Percentiles rank a stretch among this genome's conserved stretches.
Conservation (phyloP, 1,140 invertebrate species). For the Diorhabda sublineata region DNA sequence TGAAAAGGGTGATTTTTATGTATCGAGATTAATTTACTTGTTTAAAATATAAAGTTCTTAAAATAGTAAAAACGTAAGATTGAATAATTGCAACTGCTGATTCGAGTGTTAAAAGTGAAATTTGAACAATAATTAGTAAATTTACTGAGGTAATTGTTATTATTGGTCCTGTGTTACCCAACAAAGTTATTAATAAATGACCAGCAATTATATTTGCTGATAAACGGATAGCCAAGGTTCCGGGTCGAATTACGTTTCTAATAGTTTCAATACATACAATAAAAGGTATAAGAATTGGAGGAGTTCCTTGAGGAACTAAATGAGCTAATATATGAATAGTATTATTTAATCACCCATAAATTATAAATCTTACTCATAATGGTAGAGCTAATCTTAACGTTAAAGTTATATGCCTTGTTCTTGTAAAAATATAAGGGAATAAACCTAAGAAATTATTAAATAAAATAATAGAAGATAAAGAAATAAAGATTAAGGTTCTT, state of each 20-base stretch:
- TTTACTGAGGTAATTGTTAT: slow-evolving; percentile 40
- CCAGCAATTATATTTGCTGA: slow-evolving; percentile 67
- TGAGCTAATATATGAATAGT: slow-evolving; percentile 56
- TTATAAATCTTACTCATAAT: slow-evolving; percentile 59
- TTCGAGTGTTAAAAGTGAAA: slow-evolving; percentile 49
- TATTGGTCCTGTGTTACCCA: slow-evolving; percentile 46
- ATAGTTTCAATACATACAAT: slow-evolving; percentile 58
- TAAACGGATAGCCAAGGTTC: slow-evolving; percentile 60
- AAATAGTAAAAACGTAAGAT: slow-evolving; percentile 42
- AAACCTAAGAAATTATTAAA: slow-evolving; percentile 62
- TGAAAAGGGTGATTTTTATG: slow-evolving; percentile 51
- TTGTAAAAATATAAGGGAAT: slow-evolving; percentile 65
- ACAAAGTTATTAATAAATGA: slow-evolving; percentile 54
- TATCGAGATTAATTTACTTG: slow-evolving; percentile 48
- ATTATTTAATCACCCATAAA: slow-evolving; percentile 55
- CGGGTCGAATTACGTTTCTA: slow-evolving; percentile 59
- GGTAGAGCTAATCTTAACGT: slow-evolving; percentile 54
- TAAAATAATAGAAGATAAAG: slow-evolving; percentile 54
- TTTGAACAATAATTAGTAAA: slow-evolving; percentile 49
- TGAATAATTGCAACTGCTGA: slow-evolving; percentile 38
- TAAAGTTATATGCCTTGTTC: slow-evolving; percentile 56
- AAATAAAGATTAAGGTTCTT: slow-evolving; percentile 51
- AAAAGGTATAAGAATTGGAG: slow-evolving; percentile 52
- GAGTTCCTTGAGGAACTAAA: slow-evolving; percentile 58
- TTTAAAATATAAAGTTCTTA: slow-evolving; percentile 44